These are phyloP conservation scores for Acinonyx jubatus DNA, from an alignment of 2,113 vertebrate genomes.

Conservation along the genomic window DNA sequence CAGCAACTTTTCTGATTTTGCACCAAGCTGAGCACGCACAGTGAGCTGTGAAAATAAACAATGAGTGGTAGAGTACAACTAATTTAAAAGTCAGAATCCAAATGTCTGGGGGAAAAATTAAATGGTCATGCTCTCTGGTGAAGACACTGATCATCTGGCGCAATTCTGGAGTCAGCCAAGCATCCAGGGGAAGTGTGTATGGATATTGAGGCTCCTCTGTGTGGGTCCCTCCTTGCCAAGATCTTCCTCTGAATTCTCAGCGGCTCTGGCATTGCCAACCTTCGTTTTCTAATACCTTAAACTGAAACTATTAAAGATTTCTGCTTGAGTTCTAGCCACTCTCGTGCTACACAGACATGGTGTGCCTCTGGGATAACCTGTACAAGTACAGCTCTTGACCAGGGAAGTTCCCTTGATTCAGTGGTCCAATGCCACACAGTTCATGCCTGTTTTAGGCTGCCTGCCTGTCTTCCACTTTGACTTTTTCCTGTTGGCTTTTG, in stretches of 20 bases:
- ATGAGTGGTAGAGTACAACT: background rate
- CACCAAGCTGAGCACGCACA: constrained; percentile 86
- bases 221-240: background rate
- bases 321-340: background rate
- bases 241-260: background rate
- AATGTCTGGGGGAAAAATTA: background rate
- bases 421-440: background rate
- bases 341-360: accelerated
- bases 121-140: background rate
- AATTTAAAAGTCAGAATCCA: background rate
- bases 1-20: constrained; percentile 84
- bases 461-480: background rate
- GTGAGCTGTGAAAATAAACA: constrained; percentile 83
- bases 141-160: background rate
- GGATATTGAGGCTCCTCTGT: background rate
- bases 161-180: background rate
- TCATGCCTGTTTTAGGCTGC: background rate
- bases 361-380: background rate
- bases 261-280: background rate
- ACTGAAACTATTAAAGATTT: background rate
- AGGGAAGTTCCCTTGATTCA: background rate
- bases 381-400: background rate
- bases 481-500: background rate
- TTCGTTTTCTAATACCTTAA: background rate
- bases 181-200: background rate